Evolutionary conservation across 2,797 vertebrate species (phyloP), one percentile per base, ranked within the genome.

Genomic region (Mormyrus proboscirostris): DNA sequence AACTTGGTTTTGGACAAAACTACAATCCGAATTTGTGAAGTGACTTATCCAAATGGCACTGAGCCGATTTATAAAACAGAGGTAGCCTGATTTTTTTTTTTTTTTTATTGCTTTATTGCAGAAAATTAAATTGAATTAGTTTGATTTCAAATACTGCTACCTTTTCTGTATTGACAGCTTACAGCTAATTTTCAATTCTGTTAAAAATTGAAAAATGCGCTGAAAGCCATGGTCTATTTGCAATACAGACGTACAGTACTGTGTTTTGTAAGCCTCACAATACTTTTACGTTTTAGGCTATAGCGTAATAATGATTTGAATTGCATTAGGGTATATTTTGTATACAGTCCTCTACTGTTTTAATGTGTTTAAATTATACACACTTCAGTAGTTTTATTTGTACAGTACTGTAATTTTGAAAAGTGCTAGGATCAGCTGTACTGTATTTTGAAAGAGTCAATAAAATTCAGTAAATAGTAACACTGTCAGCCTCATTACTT

Each of bases 1-100:
- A 73, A 73, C 65, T 73, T 73, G 33, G 65, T 73, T 73, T 73
- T 73, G 65, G 65, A 73, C 65, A 73, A 73, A 73, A 73, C 65
- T 33, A 73, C 12, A 0, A 73, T 73, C 12, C 65, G 12, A 73
- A 38, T 38, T 73, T 73, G 65, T 38, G 29, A 38, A 73, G 6
- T 38, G 65, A 73, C 65, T 62, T 25, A 62, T 10, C 1, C 29
- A 73, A 4, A 38, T 38, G 59, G 22, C 59, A 29, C 65, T 38
- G 65, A 73, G 65, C 65, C 29, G 0, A 73, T 6, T 38, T 33
- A 73, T 2, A 73, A 73, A 73, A 73, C 65, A 16, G 65, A 73
- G 65, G 29, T 38, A 38, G 65, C 65, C 12, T 38, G 12, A 73
- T 38, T 73, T 73, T 69, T 69, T 29, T 29, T 69, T 29, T 29